phyloP scores from a whole-genome alignment of 2,797 vertebrate genomes.

The Luscinia luscinia region DNA sequence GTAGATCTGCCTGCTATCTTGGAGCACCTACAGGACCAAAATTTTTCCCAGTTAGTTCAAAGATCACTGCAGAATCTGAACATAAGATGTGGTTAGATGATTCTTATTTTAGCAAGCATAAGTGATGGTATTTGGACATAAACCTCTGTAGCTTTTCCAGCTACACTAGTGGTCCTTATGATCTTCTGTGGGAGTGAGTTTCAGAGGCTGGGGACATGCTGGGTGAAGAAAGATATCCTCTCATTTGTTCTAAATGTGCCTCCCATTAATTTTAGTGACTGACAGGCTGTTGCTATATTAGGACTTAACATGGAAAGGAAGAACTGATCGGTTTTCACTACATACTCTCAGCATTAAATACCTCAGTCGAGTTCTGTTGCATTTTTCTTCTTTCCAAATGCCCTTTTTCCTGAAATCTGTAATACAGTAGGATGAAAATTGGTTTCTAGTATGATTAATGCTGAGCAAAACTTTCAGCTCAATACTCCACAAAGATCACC shows the following conservation, averaged over 20 bases:
- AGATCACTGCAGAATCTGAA: not conserved
- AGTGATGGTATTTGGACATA: not conserved
- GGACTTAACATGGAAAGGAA: slow-evolving; percentile 3
- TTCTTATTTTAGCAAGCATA: not conserved
- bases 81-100: not conserved
- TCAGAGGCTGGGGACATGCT: slow-evolving; percentile 37
- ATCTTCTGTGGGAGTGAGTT: slow-evolving; percentile 12
- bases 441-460: slow-evolving; percentile 53
- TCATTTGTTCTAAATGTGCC: slow-evolving; percentile 39
- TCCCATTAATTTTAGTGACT: slow-evolving; percentile 28
- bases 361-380: not conserved
- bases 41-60: not conserved
- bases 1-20: not conserved
- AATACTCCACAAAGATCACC: slow-evolving; percentile 33
- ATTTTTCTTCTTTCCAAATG: slow-evolving; percentile 39
- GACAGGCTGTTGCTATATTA: slow-evolving; percentile 20
- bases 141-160: slow-evolving; percentile 14
- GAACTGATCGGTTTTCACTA: slow-evolving; percentile 13
- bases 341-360: slow-evolving; percentile 25
- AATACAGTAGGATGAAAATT: slow-evolving; percentile 37
- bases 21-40: not conserved
- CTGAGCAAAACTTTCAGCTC: slow-evolving; percentile 53
- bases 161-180: not conserved
- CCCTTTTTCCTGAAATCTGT: slow-evolving; percentile 23
- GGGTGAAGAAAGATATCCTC: slow-evolving; percentile 28